Evolutionary conservation across 2,113 vertebrate genomes (phyloP), one percentile per base, ranked within the genome.

Genomic region (Talpa occidentalis): DNA sequence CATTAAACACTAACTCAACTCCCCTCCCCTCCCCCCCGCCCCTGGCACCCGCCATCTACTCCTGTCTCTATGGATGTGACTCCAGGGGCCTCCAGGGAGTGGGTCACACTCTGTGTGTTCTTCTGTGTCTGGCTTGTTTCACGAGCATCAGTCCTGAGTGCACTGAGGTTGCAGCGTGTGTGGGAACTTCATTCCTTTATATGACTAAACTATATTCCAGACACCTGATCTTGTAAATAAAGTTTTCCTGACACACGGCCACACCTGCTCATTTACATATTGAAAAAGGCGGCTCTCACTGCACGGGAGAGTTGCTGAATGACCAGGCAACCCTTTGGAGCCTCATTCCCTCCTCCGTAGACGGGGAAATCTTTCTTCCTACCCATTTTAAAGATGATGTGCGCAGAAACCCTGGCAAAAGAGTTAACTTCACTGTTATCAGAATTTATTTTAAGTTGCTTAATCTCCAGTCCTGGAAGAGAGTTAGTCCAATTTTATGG

Each of bases 351-450:
- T 19, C 40, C 37, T 10, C n/a, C 42, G 24, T 2, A 40, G 62
- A 37, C 26, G 8, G n/a, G 26, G 42, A 59, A 47, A 8, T 49
- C 22, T 30, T 19, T 17, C 52, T 17, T 72, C 60, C 40, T 59
- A 22, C 69, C 35, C 21, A 30, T 22, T 32, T 24, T 26, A 32
- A 52, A 52, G 77, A 35, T 59, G 30, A 37, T 22, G 40, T 10
- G 0, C 11, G 24, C 30, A 21, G 66, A 81, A 52, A n/a, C 0
- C 0, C 22, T 15, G 0, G 8, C 42, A 52, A 32, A 47, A 52
- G 26, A 19, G 14, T n/a, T 9, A 28, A 10, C 42, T 62, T 49
- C 56, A 32, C 54, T 72, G 16, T 40, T 7, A 26, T 16, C 4
- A 66, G 14, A 44, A 26, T 22, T 8, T 52, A 26, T 10, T 35